Evolutionary conservation across 2,113 vertebrate species (phyloP).

Genomic region (Nycticryphes semicollaris): DNA sequence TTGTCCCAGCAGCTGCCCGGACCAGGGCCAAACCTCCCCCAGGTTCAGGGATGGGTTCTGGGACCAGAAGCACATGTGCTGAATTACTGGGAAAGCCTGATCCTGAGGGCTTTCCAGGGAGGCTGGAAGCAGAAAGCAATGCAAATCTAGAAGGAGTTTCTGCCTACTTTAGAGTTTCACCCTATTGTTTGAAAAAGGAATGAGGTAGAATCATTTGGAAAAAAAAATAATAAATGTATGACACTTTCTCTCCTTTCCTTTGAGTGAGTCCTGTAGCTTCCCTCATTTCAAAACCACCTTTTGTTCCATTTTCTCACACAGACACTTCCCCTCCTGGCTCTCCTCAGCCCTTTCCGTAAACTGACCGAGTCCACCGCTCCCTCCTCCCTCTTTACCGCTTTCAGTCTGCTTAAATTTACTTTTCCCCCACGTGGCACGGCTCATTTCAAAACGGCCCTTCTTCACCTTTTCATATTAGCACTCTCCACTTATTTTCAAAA

Average conservation of each 20-base stretch:
- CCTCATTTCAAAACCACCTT: background rate
- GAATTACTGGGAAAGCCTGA: background rate
- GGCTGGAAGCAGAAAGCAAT: background rate
- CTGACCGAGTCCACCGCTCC: background rate
- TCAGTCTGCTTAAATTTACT: background rate
- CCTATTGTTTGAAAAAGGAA: background rate
- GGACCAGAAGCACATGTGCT: constrained; percentile 19
- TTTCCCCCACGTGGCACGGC: background rate
- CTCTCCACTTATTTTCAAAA: background rate
- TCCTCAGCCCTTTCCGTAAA: background rate
- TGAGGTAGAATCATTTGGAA: background rate
- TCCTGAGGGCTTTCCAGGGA: background rate
- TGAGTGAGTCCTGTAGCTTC: background rate
- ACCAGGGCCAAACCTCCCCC: background rate
- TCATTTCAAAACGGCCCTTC: background rate
- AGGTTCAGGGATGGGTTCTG: background rate
- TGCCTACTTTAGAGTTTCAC: background rate
- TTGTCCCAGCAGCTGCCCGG: background rate
- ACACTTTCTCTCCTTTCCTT: constrained; percentile 14
- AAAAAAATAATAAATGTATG: background rate
- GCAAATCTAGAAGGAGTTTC: background rate
- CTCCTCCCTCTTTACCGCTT: background rate
- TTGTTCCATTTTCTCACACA: background rate
- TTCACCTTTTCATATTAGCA: background rate
- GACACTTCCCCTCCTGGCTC: background rate